Evolutionary conservation across 2,888 invertebrate genomes (phyloP).

Genomic region (Trissolcus japonicus): DNA sequence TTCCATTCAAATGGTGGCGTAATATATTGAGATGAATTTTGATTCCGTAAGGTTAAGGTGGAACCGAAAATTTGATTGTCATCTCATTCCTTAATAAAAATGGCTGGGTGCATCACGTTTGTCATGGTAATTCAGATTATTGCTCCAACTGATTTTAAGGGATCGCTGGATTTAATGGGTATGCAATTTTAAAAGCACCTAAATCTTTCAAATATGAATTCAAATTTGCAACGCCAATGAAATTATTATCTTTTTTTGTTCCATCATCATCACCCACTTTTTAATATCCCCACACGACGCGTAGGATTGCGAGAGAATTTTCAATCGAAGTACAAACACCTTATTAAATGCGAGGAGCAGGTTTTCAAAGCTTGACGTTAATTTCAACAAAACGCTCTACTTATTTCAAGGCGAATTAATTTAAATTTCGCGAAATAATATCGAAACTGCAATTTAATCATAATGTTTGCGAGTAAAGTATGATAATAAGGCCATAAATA

Average conservation of each 20-base stretch:
- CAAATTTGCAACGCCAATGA: too few relatives aligned
- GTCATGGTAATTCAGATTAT: conserved; percentile 1
- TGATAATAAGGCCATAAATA: conserved; percentile 45
- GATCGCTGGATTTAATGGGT: not conserved
- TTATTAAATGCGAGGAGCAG: not conserved
- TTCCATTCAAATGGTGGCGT: conserved; percentile 10
- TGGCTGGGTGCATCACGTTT: not conserved
- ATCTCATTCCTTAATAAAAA: not conserved
- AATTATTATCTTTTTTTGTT: too few relatives aligned
- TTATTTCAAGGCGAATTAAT: conserved; percentile 31
- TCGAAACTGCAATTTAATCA: conserved; percentile 29
- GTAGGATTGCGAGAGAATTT: too few relatives aligned
- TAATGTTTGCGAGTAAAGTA: conserved; percentile 12
- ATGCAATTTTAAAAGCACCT: not conserved
- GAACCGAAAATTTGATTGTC: conserved; percentile 1
- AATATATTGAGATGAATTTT: conserved; percentile 26
- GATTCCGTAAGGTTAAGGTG: not conserved
- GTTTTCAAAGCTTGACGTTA: not conserved
- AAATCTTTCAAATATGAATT: too few relatives aligned
- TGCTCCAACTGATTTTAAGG: conserved; percentile 1
- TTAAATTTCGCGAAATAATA: conserved; percentile 27
- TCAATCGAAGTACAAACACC: too few relatives aligned
- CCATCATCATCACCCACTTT: too few relatives aligned
- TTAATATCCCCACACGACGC: too few relatives aligned
- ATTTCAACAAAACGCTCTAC: conserved; percentile 21